A percentile compares a stretch with the other conserved stretches of the same genome.
phyloP scores from a whole-genome alignment of 2,888 invertebrate species.

The Hesperia comma region DNA sequence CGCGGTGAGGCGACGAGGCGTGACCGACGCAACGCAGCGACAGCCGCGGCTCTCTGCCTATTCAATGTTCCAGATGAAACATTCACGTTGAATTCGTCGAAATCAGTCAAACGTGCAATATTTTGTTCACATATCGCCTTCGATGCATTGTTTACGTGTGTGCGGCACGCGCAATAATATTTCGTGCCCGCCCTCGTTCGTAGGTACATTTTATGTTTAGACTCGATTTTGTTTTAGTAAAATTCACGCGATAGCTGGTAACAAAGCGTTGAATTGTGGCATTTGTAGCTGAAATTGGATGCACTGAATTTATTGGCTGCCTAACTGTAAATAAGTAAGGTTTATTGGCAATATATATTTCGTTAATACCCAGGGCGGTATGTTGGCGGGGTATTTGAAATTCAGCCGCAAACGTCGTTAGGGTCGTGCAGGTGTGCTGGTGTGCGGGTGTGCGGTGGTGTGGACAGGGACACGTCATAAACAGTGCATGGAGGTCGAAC shows the following conservation, averaged over 20 bases:
- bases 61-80: conserved; percentile 71
- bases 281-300: too few species aligned
- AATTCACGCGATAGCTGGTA: background rate
- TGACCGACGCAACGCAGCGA: conserved; percentile 33
- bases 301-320: too few species aligned
- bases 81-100: conserved; percentile 64
- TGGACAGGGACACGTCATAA: conserved; percentile 48
- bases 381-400: conserved; percentile 1
- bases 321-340: too few species aligned
- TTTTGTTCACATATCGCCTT: conserved; percentile 43
- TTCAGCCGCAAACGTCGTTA: conserved; percentile 19
- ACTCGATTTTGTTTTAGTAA: background rate
- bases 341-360: background rate
- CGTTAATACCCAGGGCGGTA: background rate
- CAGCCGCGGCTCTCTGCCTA: conserved; percentile 48
- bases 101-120: conserved; percentile 58
- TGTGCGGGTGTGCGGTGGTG: conserved; percentile 28
- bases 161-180: conserved; percentile 25
- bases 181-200: conserved; percentile 2
- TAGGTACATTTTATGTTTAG: background rate
- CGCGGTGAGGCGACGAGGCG: conserved; percentile 38
- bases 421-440: conserved; percentile 2
- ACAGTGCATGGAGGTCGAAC: conserved; percentile 49
- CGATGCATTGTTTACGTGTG: conserved; percentile 16
- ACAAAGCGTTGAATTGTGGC: too few species aligned